Evolutionary conservation across 2,888 invertebrate genomes (phyloP), one percentile per base, ranked within the genome.

Genomic region (Yponomeuta malinellus): DNA sequence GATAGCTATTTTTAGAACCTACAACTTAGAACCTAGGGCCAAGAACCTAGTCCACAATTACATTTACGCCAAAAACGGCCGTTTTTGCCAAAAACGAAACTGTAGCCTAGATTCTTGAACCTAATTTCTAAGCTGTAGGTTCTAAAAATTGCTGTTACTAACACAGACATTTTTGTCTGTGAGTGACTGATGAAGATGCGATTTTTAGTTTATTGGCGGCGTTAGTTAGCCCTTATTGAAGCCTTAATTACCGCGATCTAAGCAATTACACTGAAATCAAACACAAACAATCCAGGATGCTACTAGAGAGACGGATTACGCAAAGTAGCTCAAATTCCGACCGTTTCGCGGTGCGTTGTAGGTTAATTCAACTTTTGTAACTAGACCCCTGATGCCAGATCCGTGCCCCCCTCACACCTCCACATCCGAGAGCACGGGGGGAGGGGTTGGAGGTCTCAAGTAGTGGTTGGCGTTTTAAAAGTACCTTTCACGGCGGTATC

Each of bases 261-360:
- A 59, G 2, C 15, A 59, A 59, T 59, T 59, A 15, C 3, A 59
- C 52, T 12, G 15, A 59, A 59, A 59, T 59, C 52, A 59, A 59
- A 15, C 52, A 4, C 52, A 15, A 52, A 52, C 68, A 68, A 52
- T 68, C 68, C 68, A 48, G 68, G 68, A 68, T 68, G 68, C 29
- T 52, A 52, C 10, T 29, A 59, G 52, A 48, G 43, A 81, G 83
- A 81, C 85, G 84, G 87, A 90, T 90, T 89, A 90, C 87, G 87
- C 90, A 90, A 91, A 90, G 90, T 90, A 89, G 90, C 87, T 87
- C 89, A 88, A 90, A 91, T 89, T 88, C 89, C 88, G 82, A 85
- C 83, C 85, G 83, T 80, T 83, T 71, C 63, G 68, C 78, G 77
- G 86, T 90, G 43, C 43, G 89, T 89, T 87, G 90, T 90, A 90